Evolutionary conservation across 2,113 vertebrate species (phyloP).

Genomic region (Seriola dumerili): DNA sequence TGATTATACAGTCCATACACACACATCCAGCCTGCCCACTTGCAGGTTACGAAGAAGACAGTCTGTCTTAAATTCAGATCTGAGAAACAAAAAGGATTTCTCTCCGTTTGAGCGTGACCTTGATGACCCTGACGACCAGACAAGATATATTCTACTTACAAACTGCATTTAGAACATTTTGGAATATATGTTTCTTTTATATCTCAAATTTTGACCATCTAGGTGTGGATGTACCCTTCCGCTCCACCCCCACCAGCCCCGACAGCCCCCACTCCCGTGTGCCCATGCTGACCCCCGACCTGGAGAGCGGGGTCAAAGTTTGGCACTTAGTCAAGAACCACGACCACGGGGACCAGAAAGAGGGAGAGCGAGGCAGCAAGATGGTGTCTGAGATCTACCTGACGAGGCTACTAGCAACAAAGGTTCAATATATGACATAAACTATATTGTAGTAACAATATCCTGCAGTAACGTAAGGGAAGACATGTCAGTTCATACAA

Average conservation of each 20-base stretch:
- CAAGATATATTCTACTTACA: not conserved
- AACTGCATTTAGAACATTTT: constrained; percentile 2
- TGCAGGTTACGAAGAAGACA: constrained; percentile 1
- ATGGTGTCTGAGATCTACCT: constrained; percentile 98
- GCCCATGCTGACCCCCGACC: constrained; percentile 96
- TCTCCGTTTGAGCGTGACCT: not conserved
- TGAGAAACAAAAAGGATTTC: not conserved
- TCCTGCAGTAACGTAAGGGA: too few species aligned
- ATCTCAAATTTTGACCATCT: constrained; percentile 10
- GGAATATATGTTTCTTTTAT: not conserved
- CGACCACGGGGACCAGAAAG: constrained; percentile 96
- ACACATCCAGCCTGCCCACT: constrained; percentile 17
- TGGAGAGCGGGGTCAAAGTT: constrained; percentile 95
- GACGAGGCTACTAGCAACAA: constrained; percentile 94
- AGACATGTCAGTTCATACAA: not conserved
- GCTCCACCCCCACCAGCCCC: constrained; percentile 92
- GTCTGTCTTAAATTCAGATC: constrained; percentile 12
- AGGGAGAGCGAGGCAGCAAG: constrained; percentile 95
- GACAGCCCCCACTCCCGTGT: constrained; percentile 95
- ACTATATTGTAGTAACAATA: not conserved
- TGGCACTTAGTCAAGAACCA: constrained; percentile 98
- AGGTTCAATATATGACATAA: constrained; percentile 82
- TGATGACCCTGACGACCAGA: too few species aligned
- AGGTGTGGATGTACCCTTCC: constrained; percentile 89
- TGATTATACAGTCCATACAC: constrained; percentile 41